Base-by-base conservation (phyloP, 2,888 invertebrate species). In the Synergus laeviventris region DNA sequence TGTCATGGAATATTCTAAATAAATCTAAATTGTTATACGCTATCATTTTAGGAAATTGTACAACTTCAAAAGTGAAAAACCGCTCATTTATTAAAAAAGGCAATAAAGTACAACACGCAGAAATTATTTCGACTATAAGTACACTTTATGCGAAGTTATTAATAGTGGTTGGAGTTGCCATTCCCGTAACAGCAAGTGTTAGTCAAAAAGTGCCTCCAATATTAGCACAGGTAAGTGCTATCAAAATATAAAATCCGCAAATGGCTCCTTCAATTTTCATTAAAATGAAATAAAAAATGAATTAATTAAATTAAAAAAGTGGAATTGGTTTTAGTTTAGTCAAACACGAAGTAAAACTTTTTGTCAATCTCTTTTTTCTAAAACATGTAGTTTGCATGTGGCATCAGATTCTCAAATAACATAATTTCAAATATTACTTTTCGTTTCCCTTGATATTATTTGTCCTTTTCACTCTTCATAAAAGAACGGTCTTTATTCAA, bases 141-240 rank as follows among this genome's bases (percentile, higher is more conserved):
- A 88, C 96, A 2, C 92, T 97, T 39, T 98, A 97, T 91, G 96
- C 95, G 76, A 97, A 97, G 89, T 92, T 97, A 16, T 91, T 98
- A 78, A 96, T 97, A 16, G 95, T 97, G 7, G 83, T 90, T 62
- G 90, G 89, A 21, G 93, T 97, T 56, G 96, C 97, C 18, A 94
- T 98, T 86, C 97, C 97, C 3, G 94, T 97, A 79, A 96, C 97
- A 3, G 96, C 97, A 92, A 95, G 96, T 74, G 95, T 97, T 80
- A 95, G 96, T 4, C 93, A 94, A 70, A 94, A 94, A 85, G 95
- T 97, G 36, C 94, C 95, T 21, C 93, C 94, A 42, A 93, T 94
- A 77, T 95, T 95, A 87, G 96, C 96, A 89, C 95, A 94, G 93
- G 94, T 94, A 79, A 49, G 39, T 49, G n/a, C n/a, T n/a, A n/a